Evolutionary conservation across 92 coral and sea anemone species (phyloP).

Genomic region (Actinostola sp.): DNA sequence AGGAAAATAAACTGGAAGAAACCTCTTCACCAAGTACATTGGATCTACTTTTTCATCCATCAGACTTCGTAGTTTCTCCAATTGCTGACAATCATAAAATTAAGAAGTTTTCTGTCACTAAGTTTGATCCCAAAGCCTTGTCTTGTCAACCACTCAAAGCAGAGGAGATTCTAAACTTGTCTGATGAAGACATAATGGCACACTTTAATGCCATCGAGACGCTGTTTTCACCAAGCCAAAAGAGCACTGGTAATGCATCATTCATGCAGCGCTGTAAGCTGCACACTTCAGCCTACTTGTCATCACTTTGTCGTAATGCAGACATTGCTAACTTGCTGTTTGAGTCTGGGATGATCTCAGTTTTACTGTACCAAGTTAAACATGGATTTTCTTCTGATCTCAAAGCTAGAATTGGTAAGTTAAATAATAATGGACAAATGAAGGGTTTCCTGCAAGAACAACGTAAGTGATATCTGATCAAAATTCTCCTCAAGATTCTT

Average conservation of each 20-base stretch:
- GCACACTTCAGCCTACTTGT: conserved; percentile 82
- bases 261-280: conserved; percentile 84
- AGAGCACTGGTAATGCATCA: conserved; percentile 62
- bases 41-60: conserved; percentile 75
- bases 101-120: conserved; percentile 75
- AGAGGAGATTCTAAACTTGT: conserved; percentile 70
- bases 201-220: conserved; percentile 66
- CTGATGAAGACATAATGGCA: conserved; percentile 66
- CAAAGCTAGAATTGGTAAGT: conserved; percentile 92
- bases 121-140: conserved; percentile 89
- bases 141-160: conserved; percentile 86
- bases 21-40: conserved; percentile 6
- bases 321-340: conserved; percentile 85
- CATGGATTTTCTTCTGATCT: conserved; percentile 90
- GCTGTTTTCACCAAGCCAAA: conserved; percentile 63
- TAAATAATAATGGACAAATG: neutral
- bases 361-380: conserved; percentile 73
- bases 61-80: conserved; percentile 91
- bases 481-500: no score
- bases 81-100: conserved; percentile 91
- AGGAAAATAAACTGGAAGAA: conserved; percentile 11
- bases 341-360: conserved; percentile 79
- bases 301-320: conserved; percentile 79
- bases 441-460: no score
- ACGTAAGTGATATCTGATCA: no score